phyloP scores from a whole-genome alignment of 2,797 vertebrate genomes.

The Sarcoramphus papa region DNA sequence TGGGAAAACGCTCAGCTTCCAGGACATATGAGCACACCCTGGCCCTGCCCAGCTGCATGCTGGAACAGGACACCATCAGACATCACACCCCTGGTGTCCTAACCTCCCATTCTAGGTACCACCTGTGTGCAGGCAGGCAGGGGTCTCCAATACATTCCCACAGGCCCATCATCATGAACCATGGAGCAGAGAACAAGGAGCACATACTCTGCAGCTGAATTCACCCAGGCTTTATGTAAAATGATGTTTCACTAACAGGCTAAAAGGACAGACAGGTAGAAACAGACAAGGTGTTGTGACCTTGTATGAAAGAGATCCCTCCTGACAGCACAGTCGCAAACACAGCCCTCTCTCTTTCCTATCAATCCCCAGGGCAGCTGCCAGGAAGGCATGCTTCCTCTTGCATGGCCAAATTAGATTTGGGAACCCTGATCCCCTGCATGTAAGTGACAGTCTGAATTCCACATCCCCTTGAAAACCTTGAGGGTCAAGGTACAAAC shows the following conservation, averaged over 20 bases:
- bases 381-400: background rate
- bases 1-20: background rate
- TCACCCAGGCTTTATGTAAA: background rate
- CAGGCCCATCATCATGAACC: background rate
- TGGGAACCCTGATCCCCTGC: background rate
- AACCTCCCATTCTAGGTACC: background rate
- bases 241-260: background rate
- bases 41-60: rapidly evolving
- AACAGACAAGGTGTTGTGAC: background rate
- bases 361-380: background rate
- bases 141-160: background rate
- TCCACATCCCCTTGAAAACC: background rate
- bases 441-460: background rate
- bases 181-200: background rate
- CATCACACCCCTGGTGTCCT: background rate
- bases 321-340: background rate
- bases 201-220: background rate
- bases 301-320: background rate
- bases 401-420: background rate
- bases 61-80: background rate
- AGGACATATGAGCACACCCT: background rate
- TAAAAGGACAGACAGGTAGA: background rate
- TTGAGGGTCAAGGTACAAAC: background rate
- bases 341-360: background rate
- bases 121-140: background rate